Percentiles rank a stretch among this genome's conserved stretches.
phyloP scores from a whole-genome alignment of 2,888 invertebrate species.

The Entomobrya proxima region DNA sequence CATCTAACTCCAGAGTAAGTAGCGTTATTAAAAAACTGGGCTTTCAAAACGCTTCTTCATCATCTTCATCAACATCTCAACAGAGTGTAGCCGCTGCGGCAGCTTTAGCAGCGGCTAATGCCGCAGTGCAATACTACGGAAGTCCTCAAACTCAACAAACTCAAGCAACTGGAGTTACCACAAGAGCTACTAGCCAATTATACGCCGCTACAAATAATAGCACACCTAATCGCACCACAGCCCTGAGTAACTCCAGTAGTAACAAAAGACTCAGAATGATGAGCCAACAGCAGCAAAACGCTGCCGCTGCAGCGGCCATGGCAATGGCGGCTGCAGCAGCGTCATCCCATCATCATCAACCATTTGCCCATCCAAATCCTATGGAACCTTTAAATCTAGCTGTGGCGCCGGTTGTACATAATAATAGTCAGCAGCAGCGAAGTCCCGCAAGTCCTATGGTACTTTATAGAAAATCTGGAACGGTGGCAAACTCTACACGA shows the following conservation, averaged over 20 bases:
- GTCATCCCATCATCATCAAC: constrained; percentile 27
- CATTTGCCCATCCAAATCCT: constrained; percentile 39
- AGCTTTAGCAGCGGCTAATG: background rate
- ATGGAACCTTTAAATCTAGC: constrained; percentile 73
- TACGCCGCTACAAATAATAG: too few species aligned
- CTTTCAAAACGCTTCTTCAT: constrained; percentile 51
- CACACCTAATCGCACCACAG: too few species aligned
- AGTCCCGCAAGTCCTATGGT: constrained; percentile 50
- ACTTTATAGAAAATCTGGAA: constrained; percentile 26
- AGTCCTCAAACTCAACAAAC: too few species aligned
- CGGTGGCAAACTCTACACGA: background rate
- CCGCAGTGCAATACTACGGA: constrained; percentile 48
- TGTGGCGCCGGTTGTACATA: constrained; percentile 62
- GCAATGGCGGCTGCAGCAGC: constrained; percentile 14
- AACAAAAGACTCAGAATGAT: constrained; percentile 74
- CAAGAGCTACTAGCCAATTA: constrained; percentile 54
- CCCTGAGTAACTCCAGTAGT: too few species aligned
- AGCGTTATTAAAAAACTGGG: constrained; percentile 60
- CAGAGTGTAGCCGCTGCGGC: too few species aligned
- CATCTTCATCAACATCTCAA: constrained; percentile 15
- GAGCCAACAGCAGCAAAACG: constrained; percentile 69
- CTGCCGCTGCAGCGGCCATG: constrained; percentile 16
- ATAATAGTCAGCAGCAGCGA: constrained; percentile 44
- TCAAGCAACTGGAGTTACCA: constrained; percentile 43
- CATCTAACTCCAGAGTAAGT: constrained; percentile 45